Evolutionary conservation across 2,113 vertebrate genomes (phyloP), one percentile per base, ranked within the genome.

Genomic region (Camelus bactrianus): DNA sequence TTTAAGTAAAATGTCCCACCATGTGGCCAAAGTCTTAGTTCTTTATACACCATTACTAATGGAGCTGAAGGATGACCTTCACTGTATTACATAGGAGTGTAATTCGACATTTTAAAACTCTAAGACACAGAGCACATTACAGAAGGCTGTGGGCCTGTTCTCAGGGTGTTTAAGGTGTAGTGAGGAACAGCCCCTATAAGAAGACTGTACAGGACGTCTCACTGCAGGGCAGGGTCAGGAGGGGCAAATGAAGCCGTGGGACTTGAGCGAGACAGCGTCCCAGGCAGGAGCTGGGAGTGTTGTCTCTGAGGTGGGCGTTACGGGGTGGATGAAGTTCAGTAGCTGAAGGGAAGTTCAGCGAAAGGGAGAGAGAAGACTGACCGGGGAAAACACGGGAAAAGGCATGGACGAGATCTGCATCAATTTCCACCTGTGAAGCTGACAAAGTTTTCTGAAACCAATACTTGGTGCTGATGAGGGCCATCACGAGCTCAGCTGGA

Each of bases 281-380:
- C 0, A 5, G 28, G 30, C 80, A 13, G 16, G 8, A 46, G 48
- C 4, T 0, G 6, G 30, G 76, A 69, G 5, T 1, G 28, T 50
- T 24, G 32, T 13, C 9, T 54, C 35, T 14, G 65, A 28, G 69
- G 60, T n/a, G 77, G 42, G 62, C 22, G 77, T 77, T 89, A 52
- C 19, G 35, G 24, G 16, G 8, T 46, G 62, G 77, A 14, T 12
- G 16, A 64, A 22, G 62, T 54, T 42, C n/a, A 5, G n/a, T 28
- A 62, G 70, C 28, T 42, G 60, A 48, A 58, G 75, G 62, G 38
- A 73, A 22, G 24, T 48, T 86, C 64, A 30, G 48, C 4, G 52
- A 81, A 46, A 80, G 13, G 32, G 48, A 15, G 32, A 75, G 22
- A 13, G 24, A 38, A 32, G 60, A 84, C 19, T 24, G 56, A 87